phyloP scores from a whole-genome alignment of 35 echinoderm and acorn worm species.

The Ophiothrix spiculata region DNA sequence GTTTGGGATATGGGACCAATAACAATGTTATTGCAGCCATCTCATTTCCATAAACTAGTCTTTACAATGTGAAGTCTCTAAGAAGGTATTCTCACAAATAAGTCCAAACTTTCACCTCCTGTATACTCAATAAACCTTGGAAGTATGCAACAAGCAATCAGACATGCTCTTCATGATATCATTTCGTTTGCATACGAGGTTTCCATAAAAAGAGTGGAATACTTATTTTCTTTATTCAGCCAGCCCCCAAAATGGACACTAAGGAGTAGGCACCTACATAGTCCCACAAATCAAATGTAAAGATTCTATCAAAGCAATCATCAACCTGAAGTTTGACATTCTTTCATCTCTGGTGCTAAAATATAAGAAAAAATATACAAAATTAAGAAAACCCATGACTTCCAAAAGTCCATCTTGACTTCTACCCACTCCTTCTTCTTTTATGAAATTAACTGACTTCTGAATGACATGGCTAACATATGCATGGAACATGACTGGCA shows the following conservation, averaged over 20 bases:
- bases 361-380: too few relatives aligned
- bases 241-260: constrained; percentile 19
- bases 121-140: too few relatives aligned
- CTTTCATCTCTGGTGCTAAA: neutral
- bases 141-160: too few relatives aligned
- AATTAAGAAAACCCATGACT: too few relatives aligned
- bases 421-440: constrained; percentile 19
- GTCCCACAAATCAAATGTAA: constrained; percentile 40
- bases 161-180: too few relatives aligned
- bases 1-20: too few relatives aligned
- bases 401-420: constrained; percentile 18
- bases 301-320: constrained; percentile 53
- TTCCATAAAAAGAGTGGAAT: constrained; percentile 40
- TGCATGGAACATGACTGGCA: constrained; percentile 32
- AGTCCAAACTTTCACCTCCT: too few relatives aligned
- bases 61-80: too few relatives aligned
- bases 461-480: constrained; percentile 7
- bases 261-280: neutral
- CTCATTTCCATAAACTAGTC: too few relatives aligned
- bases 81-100: too few relatives aligned
- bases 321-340: neutral
- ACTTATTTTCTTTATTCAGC: constrained; percentile 38
- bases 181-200: constrained; percentile 19
- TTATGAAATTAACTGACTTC: constrained; percentile 18
- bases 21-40: too few relatives aligned